Base-by-base conservation (phyloP, 2,797 vertebrate genomes). In the Coranthus polyacanthus region DNA sequence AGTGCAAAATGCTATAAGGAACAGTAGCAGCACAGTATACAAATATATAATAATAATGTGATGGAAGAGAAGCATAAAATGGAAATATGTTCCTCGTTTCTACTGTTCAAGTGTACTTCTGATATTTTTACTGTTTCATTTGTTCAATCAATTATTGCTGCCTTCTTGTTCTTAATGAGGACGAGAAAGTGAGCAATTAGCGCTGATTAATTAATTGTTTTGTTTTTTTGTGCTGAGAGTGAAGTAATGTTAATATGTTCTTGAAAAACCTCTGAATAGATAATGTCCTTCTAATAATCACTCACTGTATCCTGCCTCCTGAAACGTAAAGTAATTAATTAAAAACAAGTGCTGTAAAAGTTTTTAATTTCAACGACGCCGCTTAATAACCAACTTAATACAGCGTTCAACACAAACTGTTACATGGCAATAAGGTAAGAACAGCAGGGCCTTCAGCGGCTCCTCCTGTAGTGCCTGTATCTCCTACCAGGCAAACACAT, bases 401-500 rank as follows among this genome's bases (percentile, higher is more conserved):
- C 51, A 46, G 58, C 17, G 54, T 37, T 41, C 43, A 22, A 24
- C 63, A 61, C 20, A 66, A 61, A 78, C 66, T 68, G 57, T 68
- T 60, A 61, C 59, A 63, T 13, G n/a, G 68, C 75, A 85, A 67
- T 71, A 79, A 83, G 72, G 73, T 58, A 24, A 56, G 58, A 81
- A 70, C 78, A 79, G 82, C 77, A 49, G 68, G 73, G 46, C 24
- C 18, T 54, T 67, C 38, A 49, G 55, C 13, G 1, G 63, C 68
- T 75, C 63, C 66, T 68, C 67, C 64, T 58, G 58, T 3, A 24
- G 70, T 12, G 83, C 0, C 12, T 53, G 58, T 15, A 13, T 71
- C 75, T 72, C 85, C 83, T 50, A 68, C 69, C 72, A 63, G 75
- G 83, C 79, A 60, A 75, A 83, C 79, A 55, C 63, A 88, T 86